These are phyloP conservation scores for Agonum fuliginosum DNA, from an alignment of 2,888 invertebrate species.

Conservation along the genomic window DNA sequence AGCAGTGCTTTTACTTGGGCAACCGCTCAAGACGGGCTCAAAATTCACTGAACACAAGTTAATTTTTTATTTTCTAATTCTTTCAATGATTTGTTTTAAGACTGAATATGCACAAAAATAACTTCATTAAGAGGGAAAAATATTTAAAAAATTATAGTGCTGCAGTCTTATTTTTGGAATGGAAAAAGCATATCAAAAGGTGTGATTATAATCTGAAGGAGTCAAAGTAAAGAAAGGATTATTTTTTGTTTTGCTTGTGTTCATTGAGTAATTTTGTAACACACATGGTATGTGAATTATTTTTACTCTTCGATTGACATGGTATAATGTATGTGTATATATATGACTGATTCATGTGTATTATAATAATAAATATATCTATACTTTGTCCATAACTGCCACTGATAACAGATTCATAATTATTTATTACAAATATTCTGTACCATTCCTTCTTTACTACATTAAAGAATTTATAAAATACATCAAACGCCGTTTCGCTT, in stretches of 20 bases:
- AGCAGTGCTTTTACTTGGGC: slow-evolving; percentile 27
- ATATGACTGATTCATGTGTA: slow-evolving; percentile 69
- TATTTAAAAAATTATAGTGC: not conserved
- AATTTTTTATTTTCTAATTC: not conserved
- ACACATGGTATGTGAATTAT: slow-evolving; percentile 45
- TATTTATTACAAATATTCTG: slow-evolving; percentile 22
- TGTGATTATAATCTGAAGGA: not conserved
- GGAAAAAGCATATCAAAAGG: slow-evolving; percentile 27
- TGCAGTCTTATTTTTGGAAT: slow-evolving; percentile 1
- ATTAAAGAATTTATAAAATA: slow-evolving; percentile 12
- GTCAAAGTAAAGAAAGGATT: not conserved
- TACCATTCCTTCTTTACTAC: slow-evolving; percentile 28
- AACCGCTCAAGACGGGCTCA: slow-evolving; percentile 28
- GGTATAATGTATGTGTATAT: slow-evolving; percentile 66
- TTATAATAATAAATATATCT: slow-evolving; percentile 66
- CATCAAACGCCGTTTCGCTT: too few species aligned
- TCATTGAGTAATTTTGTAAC: slow-evolving; percentile 40
- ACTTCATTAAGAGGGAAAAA: not conserved
- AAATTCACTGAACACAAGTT: slow-evolving; percentile 49
- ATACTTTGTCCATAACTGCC: slow-evolving; percentile 59
- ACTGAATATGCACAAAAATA: not conserved
- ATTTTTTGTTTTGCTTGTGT: slow-evolving; percentile 34
- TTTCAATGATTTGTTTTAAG: not conserved
- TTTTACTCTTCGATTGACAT: slow-evolving; percentile 49
- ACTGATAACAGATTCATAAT: slow-evolving; percentile 32